A percentile compares a stretch with the other conserved stretches of the same genome.
Evolutionary conservation across 2,113 vertebrate genomes (phyloP).

Genomic region (Regulus satrapa): DNA sequence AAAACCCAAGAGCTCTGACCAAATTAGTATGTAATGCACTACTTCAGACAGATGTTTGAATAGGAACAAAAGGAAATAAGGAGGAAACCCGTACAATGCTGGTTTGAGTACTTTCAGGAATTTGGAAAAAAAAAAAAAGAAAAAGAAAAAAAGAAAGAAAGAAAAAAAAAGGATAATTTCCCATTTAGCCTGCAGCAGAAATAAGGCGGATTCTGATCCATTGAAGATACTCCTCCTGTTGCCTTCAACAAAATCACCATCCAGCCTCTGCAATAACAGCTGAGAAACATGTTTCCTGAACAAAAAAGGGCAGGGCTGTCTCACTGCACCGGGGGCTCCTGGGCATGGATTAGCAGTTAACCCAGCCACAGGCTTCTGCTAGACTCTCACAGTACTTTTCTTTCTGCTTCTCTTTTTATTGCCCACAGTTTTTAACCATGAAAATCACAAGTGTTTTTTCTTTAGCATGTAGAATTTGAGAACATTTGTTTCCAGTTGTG

Average conservation of each 20-base stretch:
- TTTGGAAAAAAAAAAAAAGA: not conserved
- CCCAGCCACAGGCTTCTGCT: not conserved
- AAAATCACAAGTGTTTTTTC: not conserved
- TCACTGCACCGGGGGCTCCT: not conserved
- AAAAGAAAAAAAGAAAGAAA: too few relatives aligned
- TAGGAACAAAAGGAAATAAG: conserved; percentile 57
- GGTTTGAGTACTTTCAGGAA: conserved; percentile 32
- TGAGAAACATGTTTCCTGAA: not conserved
- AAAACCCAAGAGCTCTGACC: not conserved
- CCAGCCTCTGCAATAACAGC: not conserved
- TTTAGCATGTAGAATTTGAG: not conserved
- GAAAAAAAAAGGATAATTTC: conserved; percentile 30
- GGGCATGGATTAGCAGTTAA: not conserved
- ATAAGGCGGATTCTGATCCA: conserved; percentile 1
- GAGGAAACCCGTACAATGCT: conserved; percentile 31
- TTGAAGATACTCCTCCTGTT: not conserved
- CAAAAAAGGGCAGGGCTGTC: not conserved
- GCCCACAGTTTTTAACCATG: not conserved
- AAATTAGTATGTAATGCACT: conserved; percentile 48
- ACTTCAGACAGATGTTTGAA: conserved; percentile 55
- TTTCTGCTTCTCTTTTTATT: not conserved
- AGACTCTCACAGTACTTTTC: not conserved
- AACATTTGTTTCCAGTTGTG: not conserved
- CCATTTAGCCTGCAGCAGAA: conserved; percentile 56
- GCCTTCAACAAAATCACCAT: not conserved